phyloP scores from a whole-genome alignment of 35 echinoderm and acorn worm genomes.

The Amphiura filiformis region DNA sequence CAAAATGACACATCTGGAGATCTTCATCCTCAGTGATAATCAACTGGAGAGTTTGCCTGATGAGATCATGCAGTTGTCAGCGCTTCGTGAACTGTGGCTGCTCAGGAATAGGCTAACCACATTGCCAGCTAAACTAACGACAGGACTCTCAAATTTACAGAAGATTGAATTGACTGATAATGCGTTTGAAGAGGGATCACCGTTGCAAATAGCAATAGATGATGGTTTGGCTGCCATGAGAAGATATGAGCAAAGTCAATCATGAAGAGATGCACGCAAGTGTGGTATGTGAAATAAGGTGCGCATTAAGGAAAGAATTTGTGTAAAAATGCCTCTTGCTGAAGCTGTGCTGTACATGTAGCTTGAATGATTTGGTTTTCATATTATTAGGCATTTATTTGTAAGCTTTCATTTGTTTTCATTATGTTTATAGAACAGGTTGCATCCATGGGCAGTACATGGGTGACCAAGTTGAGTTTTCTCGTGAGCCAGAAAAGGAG shows the following conservation, averaged over 20 bases:
- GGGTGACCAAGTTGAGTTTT: too few species aligned
- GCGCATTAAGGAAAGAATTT: too few species aligned
- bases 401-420: too few species aligned
- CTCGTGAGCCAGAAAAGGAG: too few species aligned
- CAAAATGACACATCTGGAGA: slow-evolving; percentile 48
- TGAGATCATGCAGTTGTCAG: slow-evolving; percentile 38
- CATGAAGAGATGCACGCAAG: neutral
- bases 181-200: neutral
- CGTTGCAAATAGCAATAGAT: neutral
- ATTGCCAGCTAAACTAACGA: slow-evolving; percentile 15
- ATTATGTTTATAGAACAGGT: too few species aligned
- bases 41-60: slow-evolving; percentile 56
- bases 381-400: too few species aligned
- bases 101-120: slow-evolving; percentile 41
- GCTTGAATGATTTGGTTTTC: too few species aligned
- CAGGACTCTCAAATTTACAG: neutral
- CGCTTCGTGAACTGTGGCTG: slow-evolving; percentile 66
- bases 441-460: too few species aligned
- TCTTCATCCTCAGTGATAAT: slow-evolving; percentile 67
- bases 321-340: too few species aligned
- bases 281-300: too few species aligned
- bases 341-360: too few species aligned
- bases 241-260: neutral
- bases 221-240: neutral
- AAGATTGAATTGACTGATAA: slow-evolving; percentile 1